Base-by-base conservation (phyloP, 2,113 vertebrate genomes). In the Protobothrops flavoviridis region DNA sequence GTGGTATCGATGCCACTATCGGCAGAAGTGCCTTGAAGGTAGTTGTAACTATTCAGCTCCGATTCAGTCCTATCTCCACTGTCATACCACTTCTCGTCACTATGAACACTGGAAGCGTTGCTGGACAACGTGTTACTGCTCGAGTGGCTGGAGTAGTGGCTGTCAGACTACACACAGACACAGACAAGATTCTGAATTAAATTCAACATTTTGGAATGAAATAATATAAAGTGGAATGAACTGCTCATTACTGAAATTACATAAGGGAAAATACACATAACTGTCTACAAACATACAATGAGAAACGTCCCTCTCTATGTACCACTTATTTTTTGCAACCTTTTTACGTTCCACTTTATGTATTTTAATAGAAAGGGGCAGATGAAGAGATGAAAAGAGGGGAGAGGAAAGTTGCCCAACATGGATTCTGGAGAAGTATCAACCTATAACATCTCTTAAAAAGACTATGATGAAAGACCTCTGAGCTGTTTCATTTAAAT, bases 61-160 rank as follows among this genome's bases (percentile, higher is more conserved):
- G 98, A 97, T 1, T 99, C 99, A 0, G 97, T 97, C 93, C 98
- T 98, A 61, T 98, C 98, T 2, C 98, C 98, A 0, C 98, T 98
- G n/a, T 99, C 99, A 0, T 98, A 99, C 99, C 99, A 99, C 8
- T 99, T 99, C 96, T 99, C 99, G 0, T 99, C 99, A 0, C 99
- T 99, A 97, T 99, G 99, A 94, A 98, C 97, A 0, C 99, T 99
- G 39, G 99, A 99, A 0, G 99, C 99, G 2, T 98, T 99, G 97
- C 99, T 99, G 97, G 99, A 99, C 17, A 99, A 98, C 1, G 99
- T 98, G 0, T 99, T 99, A 98, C 99, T 99, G 97, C 99, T 99
- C 50, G 99, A 99, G 96, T 99, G 99, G 97, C 99, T 99, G 50
- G 99, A 99, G 95, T 99, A 99, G 89, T 98, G 98, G 96, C 98